A percentile compares a stretch with the other conserved stretches of the same genome.
phyloP scores from a whole-genome alignment of 2,797 vertebrate species.

The Threskiornis aethiopicus region DNA sequence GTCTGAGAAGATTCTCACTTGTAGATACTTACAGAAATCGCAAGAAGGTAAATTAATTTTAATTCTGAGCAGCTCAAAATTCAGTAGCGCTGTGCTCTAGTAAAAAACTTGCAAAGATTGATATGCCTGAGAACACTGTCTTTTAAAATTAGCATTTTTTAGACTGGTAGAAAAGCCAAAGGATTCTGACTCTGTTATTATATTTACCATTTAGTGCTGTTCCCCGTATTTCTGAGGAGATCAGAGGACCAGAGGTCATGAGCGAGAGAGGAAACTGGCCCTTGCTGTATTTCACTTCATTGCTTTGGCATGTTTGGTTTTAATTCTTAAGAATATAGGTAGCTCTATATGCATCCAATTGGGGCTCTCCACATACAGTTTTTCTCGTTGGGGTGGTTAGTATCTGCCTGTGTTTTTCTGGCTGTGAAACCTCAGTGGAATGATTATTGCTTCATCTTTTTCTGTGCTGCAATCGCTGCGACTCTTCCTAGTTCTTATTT shows the following conservation, averaged over 20 bases:
- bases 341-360: neutral
- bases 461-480: neutral
- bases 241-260: neutral
- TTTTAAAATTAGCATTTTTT: neutral
- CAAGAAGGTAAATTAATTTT: constrained; percentile 1
- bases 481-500: neutral
- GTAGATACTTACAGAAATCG: neutral
- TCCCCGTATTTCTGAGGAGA: neutral
- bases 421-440: neutral
- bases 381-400: neutral
- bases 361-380: neutral
- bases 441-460: neutral
- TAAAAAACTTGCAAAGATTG: neutral
- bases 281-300: neutral
- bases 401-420: neutral
- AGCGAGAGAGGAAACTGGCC: neutral
- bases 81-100: neutral
- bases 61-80: neutral
- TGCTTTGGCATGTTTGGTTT: neutral
- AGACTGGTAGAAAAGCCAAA: neutral
- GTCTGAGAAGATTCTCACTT: neutral
- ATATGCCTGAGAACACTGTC: neutral
- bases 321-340: neutral
- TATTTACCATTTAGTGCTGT: neutral
- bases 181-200: neutral